Conservation (phyloP, 2,888 invertebrate genomes). For the Drosophila trichaetosa region DNA sequence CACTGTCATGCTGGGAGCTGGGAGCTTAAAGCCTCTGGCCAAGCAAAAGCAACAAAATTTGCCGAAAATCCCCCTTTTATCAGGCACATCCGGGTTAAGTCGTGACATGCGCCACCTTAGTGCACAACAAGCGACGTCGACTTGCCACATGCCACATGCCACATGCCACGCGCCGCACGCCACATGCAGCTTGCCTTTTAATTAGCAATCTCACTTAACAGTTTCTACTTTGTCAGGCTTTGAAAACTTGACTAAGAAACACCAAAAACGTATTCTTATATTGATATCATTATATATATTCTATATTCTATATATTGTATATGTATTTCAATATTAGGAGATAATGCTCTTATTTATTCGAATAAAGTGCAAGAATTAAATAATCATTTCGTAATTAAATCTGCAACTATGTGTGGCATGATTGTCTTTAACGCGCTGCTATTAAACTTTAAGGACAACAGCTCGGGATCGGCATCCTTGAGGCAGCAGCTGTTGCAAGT, state of each 20-base stretch:
- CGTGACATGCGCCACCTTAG: slow-evolving; percentile 36
- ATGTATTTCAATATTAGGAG: rapidly evolving
- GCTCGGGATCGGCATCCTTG: background rate
- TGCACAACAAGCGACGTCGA: slow-evolving; percentile 17
- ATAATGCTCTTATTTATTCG: background rate
- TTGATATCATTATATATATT: too few species aligned
- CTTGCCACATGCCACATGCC: background rate
- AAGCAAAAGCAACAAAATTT: slow-evolving; percentile 18
- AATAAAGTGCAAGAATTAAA: background rate
- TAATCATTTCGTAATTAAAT: background rate
- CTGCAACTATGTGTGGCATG: background rate
- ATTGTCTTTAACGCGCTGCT: slow-evolving; percentile 13
- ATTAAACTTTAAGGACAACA: slow-evolving; percentile 29
- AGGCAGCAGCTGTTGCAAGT: slow-evolving; percentile 48
- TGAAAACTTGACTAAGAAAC: background rate
- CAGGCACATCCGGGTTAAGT: slow-evolving; percentile 30
- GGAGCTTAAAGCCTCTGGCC: slow-evolving; percentile 30
- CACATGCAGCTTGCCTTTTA: slow-evolving; percentile 26
- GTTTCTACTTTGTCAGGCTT: slow-evolving; percentile 12
- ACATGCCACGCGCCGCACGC: slow-evolving; percentile 1
- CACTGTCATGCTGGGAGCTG: slow-evolving; percentile 37
- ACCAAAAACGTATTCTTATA: background rate
- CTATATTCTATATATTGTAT: background rate
- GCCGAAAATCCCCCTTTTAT: slow-evolving; percentile 24
- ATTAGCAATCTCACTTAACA: slow-evolving; percentile 39